phyloP scores from a whole-genome alignment of 2,113 vertebrate species.

The Cryptotis parvus region DNA sequence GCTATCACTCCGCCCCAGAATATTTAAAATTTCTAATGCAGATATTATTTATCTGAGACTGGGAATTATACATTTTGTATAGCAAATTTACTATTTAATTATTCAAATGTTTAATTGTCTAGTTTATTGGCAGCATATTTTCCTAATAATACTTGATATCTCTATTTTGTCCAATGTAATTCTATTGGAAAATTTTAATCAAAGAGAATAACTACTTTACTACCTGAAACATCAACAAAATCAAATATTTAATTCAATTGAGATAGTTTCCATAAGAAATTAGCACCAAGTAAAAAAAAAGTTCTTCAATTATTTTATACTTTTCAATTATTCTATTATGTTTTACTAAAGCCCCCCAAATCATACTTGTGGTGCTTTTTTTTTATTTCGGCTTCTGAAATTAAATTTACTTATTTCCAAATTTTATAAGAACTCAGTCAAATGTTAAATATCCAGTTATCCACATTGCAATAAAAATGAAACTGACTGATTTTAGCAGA shows the following conservation, averaged over 20 bases:
- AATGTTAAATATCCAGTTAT: slow-evolving; percentile 16
- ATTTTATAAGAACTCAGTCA: not conserved
- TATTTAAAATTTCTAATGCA: slow-evolving; percentile 40
- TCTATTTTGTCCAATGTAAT: slow-evolving; percentile 12
- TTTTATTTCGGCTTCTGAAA: slow-evolving; percentile 33
- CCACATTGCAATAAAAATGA: not conserved
- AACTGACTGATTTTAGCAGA: not conserved
- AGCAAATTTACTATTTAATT: slow-evolving; percentile 19
- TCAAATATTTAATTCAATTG: no score
- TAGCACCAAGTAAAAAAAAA: not conserved
- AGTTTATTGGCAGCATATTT: not conserved
- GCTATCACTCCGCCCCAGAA: no score
- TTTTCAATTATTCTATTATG: not conserved
- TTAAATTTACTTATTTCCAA: not conserved
- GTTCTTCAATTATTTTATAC: not conserved
- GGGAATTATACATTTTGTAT: not conserved
- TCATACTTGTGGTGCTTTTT: not conserved
- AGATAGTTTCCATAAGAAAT: slow-evolving; percentile 31
- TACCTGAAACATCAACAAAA: no score
- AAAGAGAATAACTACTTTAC: not conserved
- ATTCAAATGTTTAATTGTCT: not conserved
- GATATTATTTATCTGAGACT: not conserved
- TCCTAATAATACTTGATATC: not conserved
- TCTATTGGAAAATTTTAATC: not conserved
- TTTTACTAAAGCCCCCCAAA: slow-evolving; percentile 16